Evolutionary conservation across 2,888 invertebrate species (phyloP), one percentile per base, ranked within the genome.

Genomic region (Lasius platythorax): DNA sequence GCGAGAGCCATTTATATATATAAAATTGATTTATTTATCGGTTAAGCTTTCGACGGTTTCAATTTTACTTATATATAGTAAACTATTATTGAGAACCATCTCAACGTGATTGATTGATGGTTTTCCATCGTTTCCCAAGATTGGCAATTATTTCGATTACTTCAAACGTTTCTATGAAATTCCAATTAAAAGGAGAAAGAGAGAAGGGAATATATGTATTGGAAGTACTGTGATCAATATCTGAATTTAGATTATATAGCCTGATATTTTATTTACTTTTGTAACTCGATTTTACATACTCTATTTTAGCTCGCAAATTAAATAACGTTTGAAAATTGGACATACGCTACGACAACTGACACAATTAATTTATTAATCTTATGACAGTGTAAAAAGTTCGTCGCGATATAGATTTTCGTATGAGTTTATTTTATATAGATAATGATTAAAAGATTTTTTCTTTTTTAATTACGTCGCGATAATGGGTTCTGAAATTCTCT

Each of bases 21-120:
- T 61, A 61, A n/a, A 79, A 72, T 79, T 61, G 72, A 79, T 79
- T 79, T 72, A 79, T 79, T 79, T 37, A 46, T 37, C 46, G 28
- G 61, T 79, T 72, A 50, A 79, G 70, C 79, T 68, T 66, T 72
- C 43, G 68, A 30, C 8, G 61, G n/a, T 37, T 30, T 78, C 70
- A n/a, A 70, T 68, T 72, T 73, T 82, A 74, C 28, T 63, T 33
- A 53, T n/a, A 15, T 40, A 64, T n/a, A 37, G 40, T 30, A 53
- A 73, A 53, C 28, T 50, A 61, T 11, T 5, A 33, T 53, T n/a
- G 53, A 53, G 8, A n/a, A 81, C 73, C 72, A 53, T 53, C 53
- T 53, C 53, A 53, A 40, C 37, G 50, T 23, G 66, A 66, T 56
- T 66, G 40, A 76, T 68, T 43, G n/a, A 68, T 68, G 43, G n/a